These are phyloP conservation scores for Dasyurus viverrinus DNA, from an alignment of 2,113 vertebrate genomes.

Conservation along the genomic window DNA sequence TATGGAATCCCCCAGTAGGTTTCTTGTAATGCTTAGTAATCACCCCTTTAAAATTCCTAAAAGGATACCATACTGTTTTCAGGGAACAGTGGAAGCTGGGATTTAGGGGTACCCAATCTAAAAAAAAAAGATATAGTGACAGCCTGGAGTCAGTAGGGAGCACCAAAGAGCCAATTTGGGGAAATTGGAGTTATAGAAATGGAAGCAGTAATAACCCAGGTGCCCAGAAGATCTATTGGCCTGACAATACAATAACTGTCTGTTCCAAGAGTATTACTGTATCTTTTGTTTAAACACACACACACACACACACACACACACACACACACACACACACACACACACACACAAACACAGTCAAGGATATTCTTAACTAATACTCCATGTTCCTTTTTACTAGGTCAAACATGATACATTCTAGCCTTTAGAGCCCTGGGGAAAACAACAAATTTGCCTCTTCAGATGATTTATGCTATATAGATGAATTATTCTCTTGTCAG, in stretches of 20 bases:
- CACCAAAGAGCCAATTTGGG: neutral
- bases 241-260: neutral
- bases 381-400: neutral
- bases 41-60: neutral
- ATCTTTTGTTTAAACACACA: neutral
- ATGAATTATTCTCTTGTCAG: neutral
- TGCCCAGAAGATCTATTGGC: neutral
- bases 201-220: neutral
- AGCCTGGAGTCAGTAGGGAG: neutral
- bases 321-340: neutral
- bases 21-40: neutral
- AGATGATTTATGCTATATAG: neutral
- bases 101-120: neutral
- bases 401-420: neutral
- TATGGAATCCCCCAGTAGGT: neutral
- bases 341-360: neutral
- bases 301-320: neutral
- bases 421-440: neutral
- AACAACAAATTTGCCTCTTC: neutral
- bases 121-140: neutral
- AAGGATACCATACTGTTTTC: neutral
- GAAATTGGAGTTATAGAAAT: neutral
- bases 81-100: neutral
- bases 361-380: neutral
- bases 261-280: neutral